Evolutionary conservation across 1,140 invertebrate species (phyloP).

Genomic region (Oryzaephilus surinamensis): DNA sequence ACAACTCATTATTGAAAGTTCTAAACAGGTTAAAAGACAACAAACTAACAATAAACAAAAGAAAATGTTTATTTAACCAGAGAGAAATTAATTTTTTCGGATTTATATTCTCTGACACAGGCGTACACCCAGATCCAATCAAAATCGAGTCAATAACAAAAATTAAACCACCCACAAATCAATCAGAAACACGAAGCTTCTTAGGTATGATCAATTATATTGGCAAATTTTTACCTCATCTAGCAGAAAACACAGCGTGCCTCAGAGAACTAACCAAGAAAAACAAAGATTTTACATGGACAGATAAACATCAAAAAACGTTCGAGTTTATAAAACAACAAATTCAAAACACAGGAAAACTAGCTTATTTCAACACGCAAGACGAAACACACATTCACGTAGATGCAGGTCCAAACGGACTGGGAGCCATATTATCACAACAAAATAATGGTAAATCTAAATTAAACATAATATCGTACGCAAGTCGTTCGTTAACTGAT

Average conservation of each 20-base stretch:
- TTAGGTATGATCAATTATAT: too few species aligned
- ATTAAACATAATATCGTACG: conserved; percentile 15
- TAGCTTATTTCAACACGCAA: conserved; percentile 4
- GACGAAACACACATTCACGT: conserved; percentile 1
- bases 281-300: conserved; percentile 1
- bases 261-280: conserved; percentile 1
- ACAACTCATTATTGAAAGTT: conserved; percentile 20
- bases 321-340: conserved; percentile 5
- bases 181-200: conserved; percentile 26
- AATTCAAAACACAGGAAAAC: background rate
- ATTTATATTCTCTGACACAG: conserved; percentile 29
- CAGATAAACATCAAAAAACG: background rate
- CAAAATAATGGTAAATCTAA: background rate
- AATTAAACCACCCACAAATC: conserved; percentile 27
- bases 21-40: conserved; percentile 17
- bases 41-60: conserved; percentile 21
- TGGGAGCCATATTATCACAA: conserved; percentile 8
- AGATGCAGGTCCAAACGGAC: conserved; percentile 5
- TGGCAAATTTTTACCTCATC: conserved; percentile 26
- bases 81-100: conserved; percentile 31
- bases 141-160: conserved; percentile 33
- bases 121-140: conserved; percentile 24
- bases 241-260: conserved; percentile 14
- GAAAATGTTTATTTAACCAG: conserved; percentile 24
- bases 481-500: conserved; percentile 36